Evolutionary conservation across 2,113 vertebrate species (phyloP).

Genomic region (Oreochromis tanganicae): DNA sequence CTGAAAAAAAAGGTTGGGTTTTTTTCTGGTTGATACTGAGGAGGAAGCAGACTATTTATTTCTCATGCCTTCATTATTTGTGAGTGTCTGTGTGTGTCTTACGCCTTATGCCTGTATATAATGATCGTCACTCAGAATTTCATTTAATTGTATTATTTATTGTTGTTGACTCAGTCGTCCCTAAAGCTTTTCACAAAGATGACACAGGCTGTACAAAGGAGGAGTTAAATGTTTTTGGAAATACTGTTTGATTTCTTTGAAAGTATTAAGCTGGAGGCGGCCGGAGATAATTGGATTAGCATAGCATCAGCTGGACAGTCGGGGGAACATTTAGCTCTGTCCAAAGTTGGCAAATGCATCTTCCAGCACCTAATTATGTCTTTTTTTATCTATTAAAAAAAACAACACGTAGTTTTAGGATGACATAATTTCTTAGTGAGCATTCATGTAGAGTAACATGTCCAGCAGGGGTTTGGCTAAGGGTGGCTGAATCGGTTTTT

Average conservation of each 20-base stretch:
- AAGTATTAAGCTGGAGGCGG: neutral
- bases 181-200: neutral
- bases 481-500: neutral
- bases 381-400: neutral
- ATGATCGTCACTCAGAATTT: neutral
- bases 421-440: neutral
- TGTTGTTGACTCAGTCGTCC: neutral
- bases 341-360: neutral
- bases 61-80: neutral
- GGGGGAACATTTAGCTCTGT: neutral
- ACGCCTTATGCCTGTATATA: neutral
- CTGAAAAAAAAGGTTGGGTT: neutral
- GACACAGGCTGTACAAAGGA: neutral
- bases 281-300: neutral
- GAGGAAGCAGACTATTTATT: neutral
- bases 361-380: neutral
- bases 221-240: neutral
- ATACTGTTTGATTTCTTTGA: neutral
- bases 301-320: neutral
- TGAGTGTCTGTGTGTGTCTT: neutral
- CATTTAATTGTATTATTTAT: neutral
- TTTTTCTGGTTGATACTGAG: neutral
- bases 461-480: neutral
- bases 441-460: neutral
- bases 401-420: neutral